Conservation (phyloP, 2,797 vertebrate genomes). For the Rhadinocentrus ornatus region DNA sequence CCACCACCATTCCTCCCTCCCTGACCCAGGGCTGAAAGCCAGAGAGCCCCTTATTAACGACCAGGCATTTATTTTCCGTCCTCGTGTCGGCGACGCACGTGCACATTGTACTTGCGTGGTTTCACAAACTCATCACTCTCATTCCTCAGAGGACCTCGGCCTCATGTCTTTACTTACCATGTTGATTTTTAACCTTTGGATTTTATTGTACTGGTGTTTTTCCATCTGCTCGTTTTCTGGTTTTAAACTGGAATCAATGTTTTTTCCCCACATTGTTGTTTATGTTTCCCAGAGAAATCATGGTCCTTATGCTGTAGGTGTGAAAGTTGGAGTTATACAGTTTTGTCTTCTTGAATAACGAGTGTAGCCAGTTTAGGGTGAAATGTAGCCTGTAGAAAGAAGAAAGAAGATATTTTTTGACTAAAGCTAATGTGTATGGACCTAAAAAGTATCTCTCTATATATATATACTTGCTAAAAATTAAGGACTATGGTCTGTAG, state of each 20-base stretch:
- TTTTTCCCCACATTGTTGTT: conserved; percentile 29
- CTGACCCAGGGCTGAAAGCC: conserved; percentile 63
- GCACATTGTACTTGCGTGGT: conserved; percentile 59
- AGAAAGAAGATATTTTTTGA: conserved; percentile 27
- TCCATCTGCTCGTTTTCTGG: conserved; percentile 44
- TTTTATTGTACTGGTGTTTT: conserved; percentile 34
- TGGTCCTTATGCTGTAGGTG: conserved; percentile 38
- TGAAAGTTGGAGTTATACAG: conserved; percentile 28
- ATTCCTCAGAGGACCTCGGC: conserved; percentile 66
- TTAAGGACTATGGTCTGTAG: conserved; percentile 45
- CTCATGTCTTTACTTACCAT: conserved; percentile 46
- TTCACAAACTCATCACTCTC: conserved; percentile 55
- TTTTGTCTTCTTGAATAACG: conserved; percentile 41
- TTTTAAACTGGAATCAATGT: conserved; percentile 74
- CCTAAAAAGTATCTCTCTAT: conserved; percentile 25
- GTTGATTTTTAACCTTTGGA: conserved; percentile 41
- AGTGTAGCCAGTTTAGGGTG: conserved; percentile 54
- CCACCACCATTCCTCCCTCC: conserved; percentile 23
- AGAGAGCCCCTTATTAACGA: conserved; percentile 51
- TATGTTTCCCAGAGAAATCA: conserved; percentile 36
- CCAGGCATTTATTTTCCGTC: conserved; percentile 74
- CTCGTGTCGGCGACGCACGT: conserved; percentile 58
- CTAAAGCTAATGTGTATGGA: conserved; percentile 45
- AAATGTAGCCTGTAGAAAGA: conserved; percentile 62
- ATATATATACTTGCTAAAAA: conserved; percentile 33